Evolutionary conservation across 2,797 vertebrate species (phyloP), one percentile per base, ranked within the genome.

Genomic region (Alauda arvensis): DNA sequence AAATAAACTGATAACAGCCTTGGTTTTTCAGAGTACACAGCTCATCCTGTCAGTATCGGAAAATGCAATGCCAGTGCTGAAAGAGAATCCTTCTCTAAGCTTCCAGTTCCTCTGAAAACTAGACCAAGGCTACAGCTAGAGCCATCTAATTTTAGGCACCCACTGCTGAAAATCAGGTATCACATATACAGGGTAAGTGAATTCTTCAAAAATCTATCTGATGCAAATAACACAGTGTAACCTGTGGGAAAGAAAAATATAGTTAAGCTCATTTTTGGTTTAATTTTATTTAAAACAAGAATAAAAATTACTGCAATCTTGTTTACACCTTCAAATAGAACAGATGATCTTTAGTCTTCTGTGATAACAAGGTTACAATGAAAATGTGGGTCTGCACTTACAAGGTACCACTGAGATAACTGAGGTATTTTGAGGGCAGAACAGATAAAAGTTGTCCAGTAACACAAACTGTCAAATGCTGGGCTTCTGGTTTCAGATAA

Each of bases 141-240:
- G 14, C 66, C 16, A 83, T 59, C 84, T 91, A 90, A 91, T 92
- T 92, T 92, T 93, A 95, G 85, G 24, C n/a, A 85, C 12, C 23
- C 29, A 72, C 45, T 89, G 81, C 40, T 31, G 26, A 83, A 91
- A 85, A 88, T 61, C 68, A 74, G 71, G 42, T 91, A 74, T 88
- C 76, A 75, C 37, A 18, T 28, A 71, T 2, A 87, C 12, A 62
- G 28, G 37, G 62, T 72, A 86, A 77, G 24, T 39, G 62, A 90
- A 87, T n/a, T 39, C 37, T 55, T 66, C 20, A 51, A 52, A 82
- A 88, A 81, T 14, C 51, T 43, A 14, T 19, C 34, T 69, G 40
- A 81, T 70, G 24, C 56, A 78, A 90, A 77, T 55, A 77, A 76
- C 12, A 29, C 1, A 0, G 10, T 8, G 9, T 12, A 39, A 53